Conservation (phyloP, 2,113 vertebrate genomes). For the Melanotaenia duboulayi region DNA sequence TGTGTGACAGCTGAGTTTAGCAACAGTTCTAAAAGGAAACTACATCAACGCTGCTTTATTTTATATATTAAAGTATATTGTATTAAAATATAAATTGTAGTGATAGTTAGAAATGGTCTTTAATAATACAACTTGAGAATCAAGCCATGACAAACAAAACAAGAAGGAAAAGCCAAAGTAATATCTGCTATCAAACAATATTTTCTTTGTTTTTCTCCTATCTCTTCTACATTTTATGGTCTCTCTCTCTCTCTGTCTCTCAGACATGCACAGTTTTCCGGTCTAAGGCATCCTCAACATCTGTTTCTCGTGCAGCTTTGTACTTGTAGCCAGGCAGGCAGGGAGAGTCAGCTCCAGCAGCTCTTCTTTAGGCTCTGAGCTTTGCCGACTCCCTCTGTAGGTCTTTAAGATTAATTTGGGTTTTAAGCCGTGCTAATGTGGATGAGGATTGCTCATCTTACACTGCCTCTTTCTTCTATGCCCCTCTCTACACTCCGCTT, state of each 20-base stretch:
- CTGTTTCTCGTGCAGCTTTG: conserved; percentile 66
- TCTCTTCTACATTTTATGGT: conserved; percentile 25
- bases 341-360: conserved; percentile 23
- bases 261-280: conserved; percentile 12
- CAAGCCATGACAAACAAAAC: not conserved
- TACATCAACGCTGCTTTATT: not conserved
- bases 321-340: conserved; percentile 33
- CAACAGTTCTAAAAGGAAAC: not conserved
- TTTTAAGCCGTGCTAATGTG: conserved; percentile 55
- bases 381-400: conserved; percentile 31
- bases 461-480: conserved; percentile 1
- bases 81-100: not conserved
- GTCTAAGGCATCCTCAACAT: conserved; percentile 52
- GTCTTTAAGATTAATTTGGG: conserved; percentile 60
- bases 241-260: conserved; percentile 11
- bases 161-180: not conserved
- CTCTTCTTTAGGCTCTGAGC: conserved; percentile 37
- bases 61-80: not conserved
- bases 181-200: conserved; percentile 23
- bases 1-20: too few species aligned
- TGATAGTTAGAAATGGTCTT: not conserved
- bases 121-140: conserved; percentile 4
- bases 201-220: not conserved
- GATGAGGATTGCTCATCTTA: conserved; percentile 58
- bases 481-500: conserved; percentile 17